phyloP scores from a whole-genome alignment of 2,888 invertebrate species.

The Eupithecia abbreviata region DNA sequence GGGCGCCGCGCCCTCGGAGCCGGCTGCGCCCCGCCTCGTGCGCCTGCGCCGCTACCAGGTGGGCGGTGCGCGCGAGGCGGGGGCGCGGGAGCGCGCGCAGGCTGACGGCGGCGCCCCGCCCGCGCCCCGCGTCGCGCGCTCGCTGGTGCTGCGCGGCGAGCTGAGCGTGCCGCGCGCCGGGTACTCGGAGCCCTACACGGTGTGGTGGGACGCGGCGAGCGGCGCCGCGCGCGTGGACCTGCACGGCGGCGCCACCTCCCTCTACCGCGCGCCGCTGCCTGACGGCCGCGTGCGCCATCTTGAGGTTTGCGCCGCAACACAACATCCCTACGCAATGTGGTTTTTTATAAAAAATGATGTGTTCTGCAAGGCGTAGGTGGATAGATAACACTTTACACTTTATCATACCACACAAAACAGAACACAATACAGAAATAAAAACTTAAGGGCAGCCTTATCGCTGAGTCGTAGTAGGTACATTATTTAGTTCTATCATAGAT shows the following conservation, averaged over 20 bases:
- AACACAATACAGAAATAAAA: too few species aligned
- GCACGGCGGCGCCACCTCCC: constrained; percentile 63
- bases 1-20: constrained; percentile 26
- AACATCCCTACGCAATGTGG: too few species aligned
- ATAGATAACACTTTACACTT: too few species aligned
- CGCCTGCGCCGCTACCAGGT: constrained; percentile 34
- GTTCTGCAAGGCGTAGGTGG: too few species aligned
- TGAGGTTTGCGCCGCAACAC: constrained; percentile 48
- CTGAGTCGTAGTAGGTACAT: too few species aligned
- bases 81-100: neutral
- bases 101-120: constrained; percentile 42
- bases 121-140: constrained; percentile 57
- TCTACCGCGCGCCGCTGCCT: constrained; percentile 54
- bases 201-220: constrained; percentile 66
- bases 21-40: constrained; percentile 29
- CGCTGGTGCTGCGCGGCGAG: constrained; percentile 57
- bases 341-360: too few species aligned
- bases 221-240: constrained; percentile 65
- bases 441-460: too few species aligned
- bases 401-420: too few species aligned
- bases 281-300: constrained; percentile 58
- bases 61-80: constrained; percentile 9
- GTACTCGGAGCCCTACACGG: constrained; percentile 65
- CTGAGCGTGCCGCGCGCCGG: constrained; percentile 65
- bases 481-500: too few species aligned